Conservation (phyloP, 2,888 invertebrate species). For the Tetragonula carbonaria region DNA sequence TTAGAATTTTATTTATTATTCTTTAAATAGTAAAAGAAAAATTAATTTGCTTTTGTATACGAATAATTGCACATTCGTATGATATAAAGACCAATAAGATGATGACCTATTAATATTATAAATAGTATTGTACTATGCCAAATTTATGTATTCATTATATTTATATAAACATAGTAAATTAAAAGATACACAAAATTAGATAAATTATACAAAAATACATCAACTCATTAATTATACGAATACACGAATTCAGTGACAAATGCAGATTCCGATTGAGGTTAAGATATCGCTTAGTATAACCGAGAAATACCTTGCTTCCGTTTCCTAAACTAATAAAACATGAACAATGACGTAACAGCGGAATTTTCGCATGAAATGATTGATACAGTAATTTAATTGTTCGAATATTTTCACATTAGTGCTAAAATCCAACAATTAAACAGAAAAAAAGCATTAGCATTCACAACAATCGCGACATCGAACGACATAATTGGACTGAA, state of each 20-base stretch:
- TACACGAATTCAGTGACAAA: neutral
- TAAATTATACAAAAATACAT: neutral
- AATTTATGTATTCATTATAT: neutral
- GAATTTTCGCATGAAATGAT: conserved; percentile 31
- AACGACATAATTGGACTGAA: neutral
- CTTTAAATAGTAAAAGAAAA: neutral
- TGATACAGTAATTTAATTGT: neutral
- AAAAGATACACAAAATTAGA: neutral
- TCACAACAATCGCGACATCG: conserved; percentile 13
- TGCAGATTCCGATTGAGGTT: neutral
- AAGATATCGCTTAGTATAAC: conserved; percentile 11
- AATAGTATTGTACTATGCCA: neutral
- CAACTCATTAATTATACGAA: neutral
- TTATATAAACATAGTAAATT: neutral
- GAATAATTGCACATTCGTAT: neutral
- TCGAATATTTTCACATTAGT: neutral
- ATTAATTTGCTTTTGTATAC: neutral
- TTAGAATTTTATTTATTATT: neutral
- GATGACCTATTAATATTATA: neutral
- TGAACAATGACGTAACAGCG: conserved; percentile 52
- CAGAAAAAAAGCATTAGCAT: neutral
- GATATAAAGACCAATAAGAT: neutral
- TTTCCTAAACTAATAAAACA: conserved; percentile 47
- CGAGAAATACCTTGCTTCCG: conserved; percentile 47
- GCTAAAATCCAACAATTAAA: neutral